Conservation (phyloP, 2,113 vertebrate genomes). For the Cryptomyrus ogoouensis region DNA sequence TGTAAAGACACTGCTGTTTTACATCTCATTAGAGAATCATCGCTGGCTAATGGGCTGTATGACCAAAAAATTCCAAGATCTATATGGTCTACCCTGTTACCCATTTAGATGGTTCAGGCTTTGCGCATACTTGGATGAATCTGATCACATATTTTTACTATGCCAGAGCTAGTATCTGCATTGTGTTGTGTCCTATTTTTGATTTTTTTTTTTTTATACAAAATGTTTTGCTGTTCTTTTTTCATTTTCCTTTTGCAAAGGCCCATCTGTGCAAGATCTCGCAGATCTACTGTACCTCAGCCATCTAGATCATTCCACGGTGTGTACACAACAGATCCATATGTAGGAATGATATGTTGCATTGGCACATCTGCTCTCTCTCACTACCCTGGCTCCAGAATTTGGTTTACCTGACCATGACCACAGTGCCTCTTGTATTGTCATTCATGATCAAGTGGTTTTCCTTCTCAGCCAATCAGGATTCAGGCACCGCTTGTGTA, state of each 20-base stretch:
- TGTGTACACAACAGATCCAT: neutral
- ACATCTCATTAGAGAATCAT: neutral
- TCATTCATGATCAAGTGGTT: neutral
- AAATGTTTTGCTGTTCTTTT: neutral
- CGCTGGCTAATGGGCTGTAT: neutral
- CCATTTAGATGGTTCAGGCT: neutral
- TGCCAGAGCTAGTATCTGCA: neutral
- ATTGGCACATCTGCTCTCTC: neutral
- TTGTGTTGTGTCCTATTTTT: neutral
- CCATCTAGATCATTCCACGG: neutral
- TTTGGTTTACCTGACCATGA: neutral
- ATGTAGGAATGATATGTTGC: neutral
- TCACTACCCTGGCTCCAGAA: neutral
- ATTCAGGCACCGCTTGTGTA: neutral
- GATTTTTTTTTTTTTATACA: neutral
- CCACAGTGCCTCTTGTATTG: neutral
- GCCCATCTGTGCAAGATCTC: neutral
- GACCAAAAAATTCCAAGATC: neutral
- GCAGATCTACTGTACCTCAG: neutral
- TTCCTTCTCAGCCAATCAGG: neutral
- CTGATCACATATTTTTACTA: neutral
- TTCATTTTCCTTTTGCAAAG: neutral
- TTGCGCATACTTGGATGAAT: neutral
- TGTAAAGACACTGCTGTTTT: neutral
- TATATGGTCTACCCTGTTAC: neutral